Evolutionary conservation across 2,888 invertebrate genomes (phyloP).

Genomic region (Aphrophora alni): DNA sequence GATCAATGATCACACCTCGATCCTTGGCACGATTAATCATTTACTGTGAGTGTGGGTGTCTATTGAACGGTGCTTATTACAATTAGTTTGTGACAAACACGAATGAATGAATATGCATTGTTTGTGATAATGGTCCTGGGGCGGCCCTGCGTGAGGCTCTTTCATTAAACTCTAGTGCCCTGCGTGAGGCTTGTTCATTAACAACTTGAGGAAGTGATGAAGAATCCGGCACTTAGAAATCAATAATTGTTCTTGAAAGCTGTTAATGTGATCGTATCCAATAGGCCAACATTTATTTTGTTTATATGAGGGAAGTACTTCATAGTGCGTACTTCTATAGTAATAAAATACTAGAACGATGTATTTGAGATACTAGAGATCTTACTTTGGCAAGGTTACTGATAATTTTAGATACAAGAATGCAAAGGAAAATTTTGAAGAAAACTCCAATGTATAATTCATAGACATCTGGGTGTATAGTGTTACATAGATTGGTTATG

Average conservation of each 20-base stretch:
- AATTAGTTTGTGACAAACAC: background rate
- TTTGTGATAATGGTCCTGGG: background rate
- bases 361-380: too few relatives aligned
- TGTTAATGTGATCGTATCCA: too few relatives aligned
- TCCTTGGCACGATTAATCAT: slow-evolving; percentile 1
- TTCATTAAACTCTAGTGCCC: background rate
- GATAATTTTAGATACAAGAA: too few relatives aligned
- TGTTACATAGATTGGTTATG: too few relatives aligned
- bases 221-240: background rate
- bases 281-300: too few relatives aligned
- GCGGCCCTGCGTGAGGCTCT: background rate
- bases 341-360: too few relatives aligned
- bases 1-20: background rate
- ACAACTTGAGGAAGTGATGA: background rate
- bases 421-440: too few relatives aligned
- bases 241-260: background rate
- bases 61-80: slow-evolving; percentile 3
- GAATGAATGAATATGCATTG: background rate
- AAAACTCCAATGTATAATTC: too few relatives aligned
- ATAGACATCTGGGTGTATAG: too few relatives aligned
- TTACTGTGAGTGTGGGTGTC: background rate
- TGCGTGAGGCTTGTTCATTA: background rate
- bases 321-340: too few relatives aligned
- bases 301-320: too few relatives aligned
- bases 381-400: too few relatives aligned